Base-by-base conservation (phyloP, 2,797 vertebrate genomes). In the Aldrovandia affinis region DNA sequence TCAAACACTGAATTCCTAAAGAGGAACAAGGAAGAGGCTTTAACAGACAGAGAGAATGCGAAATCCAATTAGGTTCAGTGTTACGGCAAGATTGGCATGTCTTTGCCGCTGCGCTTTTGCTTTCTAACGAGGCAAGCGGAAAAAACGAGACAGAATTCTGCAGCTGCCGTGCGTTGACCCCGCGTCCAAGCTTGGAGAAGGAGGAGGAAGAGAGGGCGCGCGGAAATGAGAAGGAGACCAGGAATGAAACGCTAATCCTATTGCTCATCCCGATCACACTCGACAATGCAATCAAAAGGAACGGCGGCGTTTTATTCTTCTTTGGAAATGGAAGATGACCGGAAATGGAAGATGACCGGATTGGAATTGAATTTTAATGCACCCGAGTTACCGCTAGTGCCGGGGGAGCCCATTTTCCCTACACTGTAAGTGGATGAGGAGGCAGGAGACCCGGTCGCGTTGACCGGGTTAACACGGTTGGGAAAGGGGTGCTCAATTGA, bases 221-320 rank as follows among this genome's bases (percentile, higher is more conserved):
- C 8, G 18, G 47, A 1, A 20, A 4, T 18, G 33, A 36, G 68
- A 70, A 30, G 36, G 12, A 65, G 47, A n/a, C 78, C 36, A 10
- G 42, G 47, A n/a, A 73, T 50, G 50, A 50, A 75, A 52, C 61
- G 10, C 61, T 73, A 81, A 81, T 84, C 83, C 83, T 39, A 80
- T 80, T 84, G 78, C 5, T 42, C 59, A 36, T 70, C 61, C 61
- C 50, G 22, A 80, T 80, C 44, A 80, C 77, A 78, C 44, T 18
- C 20, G 47, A 50, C 33, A 22, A 50, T 44, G 54, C 33, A 61
- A 80, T 68, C 59, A 63, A 80, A 84, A 59, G 18, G 30, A 63
- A 59, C 12, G 78, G 2, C 25, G 12, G 78, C 1, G 20, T 79
- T 79, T 79, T 15, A 18, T 79, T 55, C 22, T 28, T 30, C 30